Conservation (phyloP, 2,797 vertebrate species). For the Myotis planiceps region DNA sequence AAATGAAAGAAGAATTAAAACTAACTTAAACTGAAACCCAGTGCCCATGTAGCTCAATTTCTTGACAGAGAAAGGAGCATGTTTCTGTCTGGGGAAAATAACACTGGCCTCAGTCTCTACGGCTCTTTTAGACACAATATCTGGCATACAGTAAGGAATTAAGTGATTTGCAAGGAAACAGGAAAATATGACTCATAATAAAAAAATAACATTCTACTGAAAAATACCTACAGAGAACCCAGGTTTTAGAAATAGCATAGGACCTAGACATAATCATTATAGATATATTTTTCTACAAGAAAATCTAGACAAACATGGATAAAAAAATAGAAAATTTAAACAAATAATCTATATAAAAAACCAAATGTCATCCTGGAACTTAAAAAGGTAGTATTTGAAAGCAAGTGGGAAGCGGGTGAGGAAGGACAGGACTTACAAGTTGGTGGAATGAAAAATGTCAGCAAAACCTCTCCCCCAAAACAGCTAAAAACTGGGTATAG, state of each 20-base stretch:
- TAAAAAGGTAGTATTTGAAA: background rate
- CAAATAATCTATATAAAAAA: background rate
- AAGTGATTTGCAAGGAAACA: background rate
- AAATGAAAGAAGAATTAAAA: background rate
- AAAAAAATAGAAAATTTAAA: slow-evolving; percentile 13
- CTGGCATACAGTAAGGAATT: background rate
- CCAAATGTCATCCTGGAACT: background rate
- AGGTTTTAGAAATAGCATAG: background rate
- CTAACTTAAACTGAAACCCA: background rate
- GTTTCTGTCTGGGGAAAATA: background rate
- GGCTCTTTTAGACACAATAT: background rate
- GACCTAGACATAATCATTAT: background rate
- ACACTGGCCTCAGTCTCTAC: background rate
- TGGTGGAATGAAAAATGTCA: background rate
- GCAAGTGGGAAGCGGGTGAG: background rate
- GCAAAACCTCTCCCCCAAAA: background rate
- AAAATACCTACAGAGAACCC: background rate
- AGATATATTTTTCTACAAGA: background rate
- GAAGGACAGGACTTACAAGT: background rate
- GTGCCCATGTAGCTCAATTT: background rate
- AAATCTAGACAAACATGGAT: background rate
- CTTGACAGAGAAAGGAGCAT: background rate
- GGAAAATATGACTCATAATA: background rate
- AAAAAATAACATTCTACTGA: background rate
- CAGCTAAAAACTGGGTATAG: background rate